Base-by-base conservation (phyloP, 2,797 vertebrate genomes). In the Scomberomorus guttatus region DNA sequence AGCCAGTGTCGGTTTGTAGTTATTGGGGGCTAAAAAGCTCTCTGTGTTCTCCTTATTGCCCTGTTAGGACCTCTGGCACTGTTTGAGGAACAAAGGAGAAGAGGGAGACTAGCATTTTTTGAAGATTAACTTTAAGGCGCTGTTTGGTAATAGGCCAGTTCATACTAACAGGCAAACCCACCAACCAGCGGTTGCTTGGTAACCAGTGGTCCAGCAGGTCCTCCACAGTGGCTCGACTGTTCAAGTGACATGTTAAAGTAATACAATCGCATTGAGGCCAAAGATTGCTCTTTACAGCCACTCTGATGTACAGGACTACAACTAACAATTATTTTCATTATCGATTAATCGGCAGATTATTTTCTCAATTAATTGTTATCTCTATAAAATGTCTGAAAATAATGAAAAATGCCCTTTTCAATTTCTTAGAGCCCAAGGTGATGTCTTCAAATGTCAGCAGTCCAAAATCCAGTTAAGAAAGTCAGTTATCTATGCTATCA, bases 41-140 rank as follows among this genome's bases (percentile, higher is more conserved):
- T 56, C 39, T 70, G 48, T 56, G 42, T 66, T 82, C 18, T 34
- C 37, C 59, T 44, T 15, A 0, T 17, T 76, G 46, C 61, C 72
- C 56, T 44, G 42, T 60, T 66, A 69, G 80, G 85, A 77, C 78
- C 77, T 79, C 46, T 44, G 68, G 60, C 55, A 81, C 57, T 25
- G 55, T 73, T 46, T 22, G 27, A 67, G 61, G 60, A 87, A 87
- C 83, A 90, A 83, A 87, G 79, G 82, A 73, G 69, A 72, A 68
- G 62, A 70, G 12, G 55, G 81, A 85, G 83, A 46, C 80, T 55
- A 39, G 58, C 80, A 86, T 86, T 89, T 81, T 80, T 71, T 54
- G 71, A 73, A 89, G 85, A 89, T 89, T 84, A 89, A 86, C 77
- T 73, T 67, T 32, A 74, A 85, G 55, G 46, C 62, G 34, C 65